These are phyloP conservation scores for Bombylius discolor DNA, from an alignment of 2,888 invertebrate genomes.

Conservation along the genomic window DNA sequence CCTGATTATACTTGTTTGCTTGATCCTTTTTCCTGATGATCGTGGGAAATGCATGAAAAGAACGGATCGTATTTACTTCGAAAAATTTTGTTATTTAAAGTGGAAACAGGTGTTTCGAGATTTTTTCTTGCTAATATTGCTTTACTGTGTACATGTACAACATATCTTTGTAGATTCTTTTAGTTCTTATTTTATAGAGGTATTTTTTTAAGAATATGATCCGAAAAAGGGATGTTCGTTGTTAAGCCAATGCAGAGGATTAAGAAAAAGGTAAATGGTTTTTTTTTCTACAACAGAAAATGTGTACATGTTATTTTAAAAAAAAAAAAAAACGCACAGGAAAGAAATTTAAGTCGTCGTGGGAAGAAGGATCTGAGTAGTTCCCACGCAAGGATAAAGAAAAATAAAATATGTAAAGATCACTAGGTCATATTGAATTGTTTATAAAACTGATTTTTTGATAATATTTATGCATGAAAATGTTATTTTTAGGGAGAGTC, in stretches of 20 bases:
- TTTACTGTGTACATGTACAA: too few relatives aligned
- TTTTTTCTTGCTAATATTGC: neutral
- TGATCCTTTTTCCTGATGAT: slow-evolving; percentile 1
- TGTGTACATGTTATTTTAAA: too few relatives aligned
- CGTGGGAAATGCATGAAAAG: neutral
- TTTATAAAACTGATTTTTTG: too few relatives aligned
- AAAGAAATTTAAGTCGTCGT: slow-evolving; percentile 19
- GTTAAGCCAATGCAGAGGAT: too few relatives aligned
- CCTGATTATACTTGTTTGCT: neutral
- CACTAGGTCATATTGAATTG: neutral
- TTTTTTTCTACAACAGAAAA: too few relatives aligned
- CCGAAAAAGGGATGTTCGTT: too few relatives aligned
- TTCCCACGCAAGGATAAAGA: slow-evolving; percentile 24
- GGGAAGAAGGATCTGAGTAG: slow-evolving; percentile 26
- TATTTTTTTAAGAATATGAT: too few relatives aligned
- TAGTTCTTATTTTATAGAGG: too few relatives aligned
- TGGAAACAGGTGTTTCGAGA: slow-evolving; percentile 8
- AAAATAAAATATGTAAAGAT: neutral
- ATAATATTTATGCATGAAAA: too few relatives aligned
- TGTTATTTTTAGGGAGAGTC: too few relatives aligned
- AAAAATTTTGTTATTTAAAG: neutral
- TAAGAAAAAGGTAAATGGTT: too few relatives aligned
- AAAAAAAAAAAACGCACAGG: neutral
- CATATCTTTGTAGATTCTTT: too few relatives aligned
- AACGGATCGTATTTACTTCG: neutral